Evolutionary conservation across 2,113 vertebrate genomes (phyloP).

Genomic region (Corvus cornix): DNA sequence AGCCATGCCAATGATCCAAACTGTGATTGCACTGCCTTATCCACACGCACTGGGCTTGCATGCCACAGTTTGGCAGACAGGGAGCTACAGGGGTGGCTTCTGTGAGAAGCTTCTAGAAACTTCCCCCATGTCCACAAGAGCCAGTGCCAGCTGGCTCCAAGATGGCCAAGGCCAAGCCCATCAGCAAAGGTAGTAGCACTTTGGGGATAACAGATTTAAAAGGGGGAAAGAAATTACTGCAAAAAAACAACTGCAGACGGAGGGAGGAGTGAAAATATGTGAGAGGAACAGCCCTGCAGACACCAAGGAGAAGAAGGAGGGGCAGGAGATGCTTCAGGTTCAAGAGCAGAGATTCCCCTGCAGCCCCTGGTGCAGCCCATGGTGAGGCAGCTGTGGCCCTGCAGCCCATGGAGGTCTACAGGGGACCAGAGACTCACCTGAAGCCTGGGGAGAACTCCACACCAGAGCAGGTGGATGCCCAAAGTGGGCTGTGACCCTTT

Average conservation of each 20-base stretch:
- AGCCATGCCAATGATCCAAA: not conserved
- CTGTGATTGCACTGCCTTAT: accelerated
- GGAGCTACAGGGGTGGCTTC: not conserved
- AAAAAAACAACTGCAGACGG: not conserved
- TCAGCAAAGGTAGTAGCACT: not conserved
- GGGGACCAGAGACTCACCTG: not conserved
- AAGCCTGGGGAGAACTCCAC: not conserved
- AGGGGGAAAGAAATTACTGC: not conserved
- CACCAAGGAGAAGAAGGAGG: not conserved
- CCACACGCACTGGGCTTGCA: not conserved
- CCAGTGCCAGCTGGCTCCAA: not conserved
- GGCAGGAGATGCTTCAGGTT: not conserved
- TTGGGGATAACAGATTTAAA: not conserved
- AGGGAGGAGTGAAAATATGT: not conserved
- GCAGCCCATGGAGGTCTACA: not conserved
- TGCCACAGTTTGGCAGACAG: not conserved
- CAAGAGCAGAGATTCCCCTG: not conserved
- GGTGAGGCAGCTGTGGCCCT: not conserved
- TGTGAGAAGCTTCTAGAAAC: not conserved
- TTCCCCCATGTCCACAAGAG: not conserved
- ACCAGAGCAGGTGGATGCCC: not conserved
- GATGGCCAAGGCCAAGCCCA: accelerated
- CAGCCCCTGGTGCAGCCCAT: not conserved
- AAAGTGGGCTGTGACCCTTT: not conserved
- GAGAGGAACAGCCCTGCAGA: not conserved